Evolutionary conservation across 53 echinoderm and acorn worm species (phyloP).

Genomic region (Crossaster papposus): DNA sequence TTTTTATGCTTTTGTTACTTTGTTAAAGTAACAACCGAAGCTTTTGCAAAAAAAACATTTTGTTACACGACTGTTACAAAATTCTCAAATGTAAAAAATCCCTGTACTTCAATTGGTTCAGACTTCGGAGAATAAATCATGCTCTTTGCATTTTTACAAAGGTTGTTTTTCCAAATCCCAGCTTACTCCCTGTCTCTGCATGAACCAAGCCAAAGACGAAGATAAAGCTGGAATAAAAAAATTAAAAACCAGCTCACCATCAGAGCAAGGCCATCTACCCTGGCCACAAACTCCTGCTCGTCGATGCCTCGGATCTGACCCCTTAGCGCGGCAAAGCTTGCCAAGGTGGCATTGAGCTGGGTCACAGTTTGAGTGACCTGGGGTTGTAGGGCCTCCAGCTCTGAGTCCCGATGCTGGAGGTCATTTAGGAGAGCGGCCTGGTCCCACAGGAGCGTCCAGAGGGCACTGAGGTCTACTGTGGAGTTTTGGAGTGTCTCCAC

Average conservation of each 20-base stretch:
- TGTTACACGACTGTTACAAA: no score
- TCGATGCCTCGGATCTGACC: constrained; percentile 66
- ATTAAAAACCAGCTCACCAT: constrained; percentile 48
- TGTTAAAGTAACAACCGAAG: no score
- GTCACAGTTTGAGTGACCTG: constrained; percentile 60
- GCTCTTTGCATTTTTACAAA: no score
- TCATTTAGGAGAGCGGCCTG: constrained; percentile 59
- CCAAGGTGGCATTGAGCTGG: constrained; percentile 56
- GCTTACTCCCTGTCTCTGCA: no score
- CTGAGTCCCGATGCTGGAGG: constrained; percentile 70
- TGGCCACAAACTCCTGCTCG: constrained; percentile 34
- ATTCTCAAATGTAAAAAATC: no score
- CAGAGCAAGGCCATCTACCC: constrained; percentile 52
- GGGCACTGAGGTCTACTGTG: constrained; percentile 58
- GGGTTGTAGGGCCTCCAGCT: constrained; percentile 71
- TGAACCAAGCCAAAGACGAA: no score
- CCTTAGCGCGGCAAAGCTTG: constrained; percentile 61
- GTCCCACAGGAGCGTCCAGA: constrained; percentile 59
- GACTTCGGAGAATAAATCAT: no score
- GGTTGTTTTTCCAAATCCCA: no score
- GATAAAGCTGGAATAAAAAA: no score
- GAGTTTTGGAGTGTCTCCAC: constrained; percentile 89
- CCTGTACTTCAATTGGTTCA: no score
- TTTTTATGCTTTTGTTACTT: no score
- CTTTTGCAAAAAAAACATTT: no score